These are phyloP conservation scores for Lepidostoma basale DNA, from an alignment of 1,140 invertebrate genomes.

Conservation along the genomic window DNA sequence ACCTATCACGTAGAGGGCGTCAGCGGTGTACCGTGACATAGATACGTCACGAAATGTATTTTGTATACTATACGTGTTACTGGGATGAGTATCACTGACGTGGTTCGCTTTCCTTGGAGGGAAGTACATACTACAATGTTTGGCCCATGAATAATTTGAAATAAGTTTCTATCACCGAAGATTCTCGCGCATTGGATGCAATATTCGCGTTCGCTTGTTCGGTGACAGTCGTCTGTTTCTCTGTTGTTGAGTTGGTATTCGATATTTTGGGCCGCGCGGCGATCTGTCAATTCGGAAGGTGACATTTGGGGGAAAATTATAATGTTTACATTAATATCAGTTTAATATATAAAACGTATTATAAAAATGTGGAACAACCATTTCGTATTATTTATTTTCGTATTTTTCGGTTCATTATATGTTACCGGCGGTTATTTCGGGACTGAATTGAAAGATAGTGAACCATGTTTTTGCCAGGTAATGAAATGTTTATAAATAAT, in stretches of 20 bases:
- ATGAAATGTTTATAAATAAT: slow-evolving; percentile 9
- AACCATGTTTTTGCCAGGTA: slow-evolving; percentile 47
- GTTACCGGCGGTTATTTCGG: slow-evolving; percentile 38
- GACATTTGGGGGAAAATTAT: slow-evolving; percentile 1
- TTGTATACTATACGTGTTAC: background rate
- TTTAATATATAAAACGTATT: slow-evolving; percentile 1
- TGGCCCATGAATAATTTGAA: background rate
- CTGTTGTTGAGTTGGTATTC: slow-evolving; percentile 10
- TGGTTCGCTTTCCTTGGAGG: slow-evolving; percentile 17
- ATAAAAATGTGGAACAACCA: slow-evolving; percentile 21
- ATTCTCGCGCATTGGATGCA: background rate
- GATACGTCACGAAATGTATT: slow-evolving; percentile 5
- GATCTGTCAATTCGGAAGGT: slow-evolving; percentile 7
- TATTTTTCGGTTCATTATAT: slow-evolving; percentile 24
- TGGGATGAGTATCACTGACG: slow-evolving; percentile 3
- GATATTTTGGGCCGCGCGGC: background rate
- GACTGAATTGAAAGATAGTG: slow-evolving; percentile 42
- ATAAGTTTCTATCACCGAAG: background rate
- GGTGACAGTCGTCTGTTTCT: background rate
- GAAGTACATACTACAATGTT: background rate
- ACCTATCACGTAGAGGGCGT: slow-evolving; percentile 15
- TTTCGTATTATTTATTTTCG: slow-evolving; percentile 20
- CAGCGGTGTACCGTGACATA: background rate
- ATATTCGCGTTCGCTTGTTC: background rate
- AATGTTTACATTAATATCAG: slow-evolving; percentile 20